These are phyloP conservation scores for Trachythela sp. DNA, from an alignment of 64 coral and sea anemone species.

Conservation along the genomic window DNA sequence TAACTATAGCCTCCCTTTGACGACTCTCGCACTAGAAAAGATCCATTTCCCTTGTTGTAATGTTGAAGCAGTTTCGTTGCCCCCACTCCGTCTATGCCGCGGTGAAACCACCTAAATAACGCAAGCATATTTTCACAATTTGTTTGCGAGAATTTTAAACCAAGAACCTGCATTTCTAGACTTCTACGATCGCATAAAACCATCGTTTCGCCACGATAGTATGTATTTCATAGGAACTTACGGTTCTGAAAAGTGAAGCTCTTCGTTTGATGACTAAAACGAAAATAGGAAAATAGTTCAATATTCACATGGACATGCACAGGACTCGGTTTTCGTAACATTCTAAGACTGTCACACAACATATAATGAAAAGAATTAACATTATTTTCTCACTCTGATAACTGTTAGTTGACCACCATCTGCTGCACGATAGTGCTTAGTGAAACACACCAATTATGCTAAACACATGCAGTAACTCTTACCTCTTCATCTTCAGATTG, in stretches of 20 bases:
- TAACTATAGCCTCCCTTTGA: slow-evolving; percentile 80
- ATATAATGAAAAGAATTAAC: too few relatives aligned
- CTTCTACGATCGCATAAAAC: too few relatives aligned
- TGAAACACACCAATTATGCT: too few relatives aligned
- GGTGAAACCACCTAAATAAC: slow-evolving; percentile 84
- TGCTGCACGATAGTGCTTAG: too few relatives aligned
- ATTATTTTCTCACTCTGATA: too few relatives aligned
- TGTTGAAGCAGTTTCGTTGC: slow-evolving; percentile 66
- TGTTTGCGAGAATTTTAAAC: too few relatives aligned
- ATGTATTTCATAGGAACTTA: neutral
- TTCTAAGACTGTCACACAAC: too few relatives aligned
- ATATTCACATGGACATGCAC: too few relatives aligned
- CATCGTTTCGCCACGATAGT: neutral
- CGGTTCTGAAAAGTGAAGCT: slow-evolving; percentile 19
- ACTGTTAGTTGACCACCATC: too few relatives aligned
- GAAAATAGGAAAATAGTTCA: neutral
- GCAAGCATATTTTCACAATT: neutral
- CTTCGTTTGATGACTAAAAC: neutral
- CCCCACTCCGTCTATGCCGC: slow-evolving; percentile 60
- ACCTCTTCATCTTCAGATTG: neutral
- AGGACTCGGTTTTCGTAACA: too few relatives aligned
- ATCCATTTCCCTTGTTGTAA: slow-evolving; percentile 94
- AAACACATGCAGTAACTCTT: too few relatives aligned
- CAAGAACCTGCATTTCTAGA: too few relatives aligned
- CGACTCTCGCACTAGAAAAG: slow-evolving; percentile 86